Base-by-base conservation (phyloP, 2,113 vertebrate species). In the Mus spicilegus region DNA sequence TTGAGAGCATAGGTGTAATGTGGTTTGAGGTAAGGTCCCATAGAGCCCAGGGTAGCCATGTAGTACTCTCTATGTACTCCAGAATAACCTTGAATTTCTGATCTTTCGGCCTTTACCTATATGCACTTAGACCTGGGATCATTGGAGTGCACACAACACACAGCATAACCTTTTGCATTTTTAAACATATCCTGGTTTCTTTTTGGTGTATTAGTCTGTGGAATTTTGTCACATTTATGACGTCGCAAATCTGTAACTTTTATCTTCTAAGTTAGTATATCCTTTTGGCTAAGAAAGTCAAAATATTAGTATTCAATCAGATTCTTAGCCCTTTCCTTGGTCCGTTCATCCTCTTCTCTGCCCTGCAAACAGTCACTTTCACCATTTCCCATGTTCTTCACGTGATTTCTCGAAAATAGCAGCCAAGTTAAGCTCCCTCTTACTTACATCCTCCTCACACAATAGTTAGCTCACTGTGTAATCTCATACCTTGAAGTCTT, bases 341-440 rank as follows among this genome's bases (percentile, higher is more conserved):
- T 10, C n/a, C 22, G 39, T 69, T 84, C 46, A 63, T 54, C 26
- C 46, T 87, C 14, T 92, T 87, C 30, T 69, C n/a, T 82, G 26
- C 4, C 33, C 4, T 17, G 17, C 36, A 87, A 70, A 87, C 24
- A 82, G 51, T 95, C 12, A 73, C 5, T 28, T 28, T 16, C 24
- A 17, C 58, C 7, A 84, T 11, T 63, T 84, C 26, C n/a, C n/a
- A 28, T 30, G 24, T 5, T 30, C 78, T 78, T 84, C 36, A 36
- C 78, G 24, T 82, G 63, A 82, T 95, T 91, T 30, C 54, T 89
- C n/a, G 26, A 89, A 96, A 96, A 67, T 42, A 67, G 6, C n/a
- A 93, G 76, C 22, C 75, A 73, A 72, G 26, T 75, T 77, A 56
- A 39, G 14, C 51, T 75, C 16, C 36, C 58, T 82, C 63, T 87